Evolutionary conservation across 2,888 invertebrate genomes (phyloP).

Genomic region (Macaria liturata): DNA sequence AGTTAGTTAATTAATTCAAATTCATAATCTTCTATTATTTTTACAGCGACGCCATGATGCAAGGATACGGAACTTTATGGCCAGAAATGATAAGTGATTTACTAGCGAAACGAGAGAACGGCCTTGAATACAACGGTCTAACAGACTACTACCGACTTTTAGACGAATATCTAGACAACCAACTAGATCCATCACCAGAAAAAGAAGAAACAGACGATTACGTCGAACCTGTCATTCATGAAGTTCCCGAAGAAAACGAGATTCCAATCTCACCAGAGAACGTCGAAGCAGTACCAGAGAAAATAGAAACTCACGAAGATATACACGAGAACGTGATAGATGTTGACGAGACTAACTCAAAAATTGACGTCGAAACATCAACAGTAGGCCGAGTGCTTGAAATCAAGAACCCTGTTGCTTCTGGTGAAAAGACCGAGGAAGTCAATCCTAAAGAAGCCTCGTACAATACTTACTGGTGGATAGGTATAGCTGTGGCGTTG

Average conservation of each 20-base stretch:
- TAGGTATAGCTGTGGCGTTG: slow-evolving; percentile 73
- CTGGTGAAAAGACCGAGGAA: slow-evolving; percentile 55
- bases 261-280: slow-evolving; percentile 44
- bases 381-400: slow-evolving; percentile 71
- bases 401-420: slow-evolving; percentile 67
- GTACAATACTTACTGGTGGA: slow-evolving; percentile 78
- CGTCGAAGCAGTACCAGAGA: slow-evolving; percentile 28
- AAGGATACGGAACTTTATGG: slow-evolving; percentile 73
- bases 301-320: slow-evolving; percentile 40
- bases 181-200: slow-evolving; percentile 62
- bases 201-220: slow-evolving; percentile 59
- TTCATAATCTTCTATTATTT: slow-evolving; percentile 1
- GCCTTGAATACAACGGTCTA: slow-evolving; percentile 74
- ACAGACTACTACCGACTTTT: slow-evolving; percentile 82
- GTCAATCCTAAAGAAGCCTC: slow-evolving; percentile 65
- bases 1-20: too few species aligned
- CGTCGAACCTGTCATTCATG: slow-evolving; percentile 53
- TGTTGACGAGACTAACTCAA: slow-evolving; percentile 56
- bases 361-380: slow-evolving; percentile 64
- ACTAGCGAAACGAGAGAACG: slow-evolving; percentile 72
- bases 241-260: slow-evolving; percentile 56
- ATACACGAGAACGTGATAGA: slow-evolving; percentile 62
- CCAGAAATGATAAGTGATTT: slow-evolving; percentile 75
- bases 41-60: slow-evolving; percentile 72
- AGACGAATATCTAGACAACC: slow-evolving; percentile 79